These are phyloP conservation scores for Apteryx owenii DNA, from an alignment of 2,113 vertebrate genomes.

Conservation along the genomic window DNA sequence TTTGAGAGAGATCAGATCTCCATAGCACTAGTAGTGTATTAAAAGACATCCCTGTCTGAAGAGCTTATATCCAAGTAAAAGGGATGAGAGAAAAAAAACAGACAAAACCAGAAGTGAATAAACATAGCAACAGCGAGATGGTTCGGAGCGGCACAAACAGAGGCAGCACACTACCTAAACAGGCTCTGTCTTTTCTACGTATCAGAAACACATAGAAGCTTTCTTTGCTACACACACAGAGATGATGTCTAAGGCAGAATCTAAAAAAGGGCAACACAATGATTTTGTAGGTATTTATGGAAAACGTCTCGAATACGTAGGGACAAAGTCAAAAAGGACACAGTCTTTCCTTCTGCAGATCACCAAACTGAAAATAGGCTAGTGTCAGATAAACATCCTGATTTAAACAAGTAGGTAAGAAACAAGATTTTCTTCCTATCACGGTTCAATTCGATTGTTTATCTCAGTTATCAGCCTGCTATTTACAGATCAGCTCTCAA, in stretches of 20 bases:
- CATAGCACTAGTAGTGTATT: accelerated
- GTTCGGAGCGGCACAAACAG: not conserved
- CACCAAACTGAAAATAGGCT: not conserved
- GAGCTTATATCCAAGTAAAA: not conserved
- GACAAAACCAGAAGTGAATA: not conserved
- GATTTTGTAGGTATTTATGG: not conserved
- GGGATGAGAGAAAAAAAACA: not conserved
- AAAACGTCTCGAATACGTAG: not conserved
- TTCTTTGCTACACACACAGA: not conserved
- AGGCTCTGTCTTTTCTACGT: not conserved
- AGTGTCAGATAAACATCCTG: not conserved
- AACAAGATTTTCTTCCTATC: not conserved
- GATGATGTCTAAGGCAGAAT: not conserved
- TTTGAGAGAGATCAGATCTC: not conserved
- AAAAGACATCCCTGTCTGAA: not conserved
- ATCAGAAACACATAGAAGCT: not conserved
- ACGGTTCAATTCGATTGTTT: not conserved
- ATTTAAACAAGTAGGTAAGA: not conserved
- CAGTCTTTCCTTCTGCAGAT: not conserved
- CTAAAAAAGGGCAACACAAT: not conserved
- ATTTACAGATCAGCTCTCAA: not conserved
- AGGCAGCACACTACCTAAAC: not conserved
- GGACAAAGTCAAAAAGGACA: not conserved
- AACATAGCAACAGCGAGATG: not conserved
- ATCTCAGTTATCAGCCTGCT: not conserved